Percentiles rank a stretch among this genome's conserved stretches.
Conservation (phyloP, 2,113 vertebrate genomes). For the Uria lomvia region DNA sequence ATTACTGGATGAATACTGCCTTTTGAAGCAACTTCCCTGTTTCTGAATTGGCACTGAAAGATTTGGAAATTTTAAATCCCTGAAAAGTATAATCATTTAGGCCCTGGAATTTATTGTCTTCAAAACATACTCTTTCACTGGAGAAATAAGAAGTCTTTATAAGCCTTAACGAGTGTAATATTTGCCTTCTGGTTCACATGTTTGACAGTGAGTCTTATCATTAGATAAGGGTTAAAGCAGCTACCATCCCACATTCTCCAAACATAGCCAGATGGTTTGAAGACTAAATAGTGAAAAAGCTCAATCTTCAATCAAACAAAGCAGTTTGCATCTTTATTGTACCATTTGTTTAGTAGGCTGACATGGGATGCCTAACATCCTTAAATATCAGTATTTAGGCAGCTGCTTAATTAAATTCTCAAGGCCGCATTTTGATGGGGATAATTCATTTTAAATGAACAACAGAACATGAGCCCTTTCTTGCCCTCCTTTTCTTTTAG, state of each 20-base stretch:
- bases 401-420: slow-evolving; percentile 74
- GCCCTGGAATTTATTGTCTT: background rate
- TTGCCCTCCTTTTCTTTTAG: slow-evolving; percentile 12
- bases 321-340: slow-evolving; percentile 63
- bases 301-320: slow-evolving; percentile 64
- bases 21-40: background rate
- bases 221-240: slow-evolving; percentile 65
- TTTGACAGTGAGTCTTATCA: slow-evolving; percentile 69
- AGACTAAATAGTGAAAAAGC: slow-evolving; percentile 55
- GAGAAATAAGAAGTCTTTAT: background rate
- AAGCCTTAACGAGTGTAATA: slow-evolving; percentile 16
- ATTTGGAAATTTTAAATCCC: background rate
- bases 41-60: background rate
- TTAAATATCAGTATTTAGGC: slow-evolving; percentile 60
- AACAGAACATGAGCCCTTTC: slow-evolving; percentile 45
- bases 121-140: background rate
- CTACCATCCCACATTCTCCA: slow-evolving; percentile 70
- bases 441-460: slow-evolving; percentile 64
- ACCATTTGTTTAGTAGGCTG: slow-evolving; percentile 72
- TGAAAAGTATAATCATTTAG: background rate
- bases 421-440: slow-evolving; percentile 59
- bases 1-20: background rate
- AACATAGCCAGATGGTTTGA: slow-evolving; percentile 71
- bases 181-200: slow-evolving; percentile 32
- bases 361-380: slow-evolving; percentile 48